Conservation (phyloP, 2,888 invertebrate species). For the Epirrhoe tristata region DNA sequence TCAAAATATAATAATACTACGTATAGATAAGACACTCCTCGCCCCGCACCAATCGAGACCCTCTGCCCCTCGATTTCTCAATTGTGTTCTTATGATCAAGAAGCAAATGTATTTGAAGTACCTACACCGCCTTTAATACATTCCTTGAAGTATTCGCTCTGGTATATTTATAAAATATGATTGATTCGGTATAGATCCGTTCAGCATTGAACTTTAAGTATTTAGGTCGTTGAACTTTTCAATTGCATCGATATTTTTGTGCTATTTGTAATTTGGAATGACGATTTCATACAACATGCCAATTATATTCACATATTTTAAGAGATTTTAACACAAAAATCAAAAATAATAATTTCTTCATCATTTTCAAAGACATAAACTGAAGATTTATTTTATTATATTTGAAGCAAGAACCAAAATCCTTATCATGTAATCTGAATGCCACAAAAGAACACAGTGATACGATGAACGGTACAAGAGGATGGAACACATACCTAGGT, state of each 20-base stretch:
- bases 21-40: too few species aligned
- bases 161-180: constrained; percentile 34
- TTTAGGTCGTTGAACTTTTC: constrained; percentile 34
- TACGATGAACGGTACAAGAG: not conserved
- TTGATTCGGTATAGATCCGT: constrained; percentile 37
- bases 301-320: too few species aligned
- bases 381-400: too few species aligned
- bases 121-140: constrained; percentile 9
- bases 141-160: constrained; percentile 10
- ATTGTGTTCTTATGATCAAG: too few species aligned
- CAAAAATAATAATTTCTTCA: too few species aligned
- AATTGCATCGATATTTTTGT: constrained; percentile 30
- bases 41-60: too few species aligned
- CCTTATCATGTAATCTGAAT: not conserved
- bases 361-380: too few species aligned
- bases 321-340: too few species aligned
- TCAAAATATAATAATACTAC: too few species aligned
- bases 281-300: too few species aligned
- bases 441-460: not conserved
- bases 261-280: constrained; percentile 1
- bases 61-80: too few species aligned
- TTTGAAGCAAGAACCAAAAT: too few species aligned
- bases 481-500: not conserved
- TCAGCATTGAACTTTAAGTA: constrained; percentile 37
- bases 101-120: not conserved